Conservation (phyloP, 2,888 invertebrate species). For the Carabus problematicus region DNA sequence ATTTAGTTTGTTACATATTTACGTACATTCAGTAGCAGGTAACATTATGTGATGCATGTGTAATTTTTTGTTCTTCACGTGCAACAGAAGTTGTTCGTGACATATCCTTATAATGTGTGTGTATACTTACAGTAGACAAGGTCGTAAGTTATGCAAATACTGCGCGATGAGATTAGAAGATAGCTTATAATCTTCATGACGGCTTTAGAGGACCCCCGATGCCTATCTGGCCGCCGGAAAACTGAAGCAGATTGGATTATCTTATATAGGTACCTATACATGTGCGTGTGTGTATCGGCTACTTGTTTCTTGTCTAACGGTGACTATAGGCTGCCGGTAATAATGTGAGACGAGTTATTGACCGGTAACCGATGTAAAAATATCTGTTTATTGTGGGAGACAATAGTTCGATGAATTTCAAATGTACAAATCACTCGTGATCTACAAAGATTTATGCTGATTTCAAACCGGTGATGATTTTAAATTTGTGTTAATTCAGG, state of each 20-base stretch:
- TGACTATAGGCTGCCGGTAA: constrained; percentile 10
- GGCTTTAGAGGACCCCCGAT: constrained; percentile 10
- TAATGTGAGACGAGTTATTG: constrained; percentile 29
- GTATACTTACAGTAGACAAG: neutral
- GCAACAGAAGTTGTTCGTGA: no score
- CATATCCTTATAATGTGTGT: neutral
- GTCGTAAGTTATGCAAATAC: constrained; percentile 27
- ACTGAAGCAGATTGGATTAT: constrained; percentile 23
- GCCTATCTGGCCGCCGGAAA: constrained; percentile 27
- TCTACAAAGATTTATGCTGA: no score
- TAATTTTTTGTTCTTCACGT: no score
- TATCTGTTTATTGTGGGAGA: constrained; percentile 19
- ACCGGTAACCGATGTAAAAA: constrained; percentile 18
- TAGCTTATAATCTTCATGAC: constrained; percentile 3
- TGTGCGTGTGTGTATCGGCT: constrained; percentile 3
- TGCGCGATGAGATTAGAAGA: neutral
- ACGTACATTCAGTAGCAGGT: no score
- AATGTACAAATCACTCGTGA: neutral
- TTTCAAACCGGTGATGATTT: constrained; percentile 17
- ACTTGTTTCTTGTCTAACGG: constrained; percentile 21
- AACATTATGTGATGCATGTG: no score
- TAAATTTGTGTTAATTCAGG: constrained; percentile 38
- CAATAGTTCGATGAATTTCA: constrained; percentile 8
- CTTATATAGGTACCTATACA: neutral
- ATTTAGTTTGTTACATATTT: no score